These are phyloP conservation scores for Lates japonicus DNA, from an alignment of 2,797 vertebrate genomes.

Conservation along the genomic window DNA sequence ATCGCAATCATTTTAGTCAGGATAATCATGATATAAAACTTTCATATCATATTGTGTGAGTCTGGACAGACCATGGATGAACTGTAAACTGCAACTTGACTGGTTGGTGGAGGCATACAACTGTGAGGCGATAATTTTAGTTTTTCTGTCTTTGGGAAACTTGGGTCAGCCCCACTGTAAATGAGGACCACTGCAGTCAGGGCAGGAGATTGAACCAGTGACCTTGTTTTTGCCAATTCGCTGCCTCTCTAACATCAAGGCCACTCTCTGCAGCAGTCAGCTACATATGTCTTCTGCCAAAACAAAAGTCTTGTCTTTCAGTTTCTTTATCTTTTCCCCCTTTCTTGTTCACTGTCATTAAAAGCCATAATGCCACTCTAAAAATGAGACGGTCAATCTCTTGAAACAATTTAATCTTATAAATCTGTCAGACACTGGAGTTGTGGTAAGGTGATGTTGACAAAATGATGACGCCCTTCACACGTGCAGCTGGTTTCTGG, in stretches of 20 bases:
- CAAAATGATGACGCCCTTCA: no score
- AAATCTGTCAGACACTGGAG: conserved; percentile 56
- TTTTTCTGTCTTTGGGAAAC: conserved; percentile 22
- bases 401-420: conserved; percentile 68
- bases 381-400: conserved; percentile 65
- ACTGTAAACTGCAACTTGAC: no score
- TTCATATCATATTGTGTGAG: no score
- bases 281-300: conserved; percentile 8
- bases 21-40: no score
- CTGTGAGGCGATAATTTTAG: background rate
- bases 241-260: conserved; percentile 23
- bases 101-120: no score
- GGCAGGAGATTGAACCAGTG: conserved; percentile 33
- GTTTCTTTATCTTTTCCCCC: conserved; percentile 14
- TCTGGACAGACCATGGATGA: no score
- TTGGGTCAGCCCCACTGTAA: conserved; percentile 33
- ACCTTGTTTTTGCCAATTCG: conserved; percentile 50
- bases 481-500: conserved; percentile 73
- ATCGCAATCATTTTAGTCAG: no score
- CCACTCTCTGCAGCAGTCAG: conserved; percentile 14
- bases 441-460: conserved; percentile 62
- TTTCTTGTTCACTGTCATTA: conserved; percentile 38
- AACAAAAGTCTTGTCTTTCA: conserved; percentile 30
- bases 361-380: conserved; percentile 44
- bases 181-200: conserved; percentile 33